Conservation (phyloP, 1,140 invertebrate genomes). For the Leptestheria dahalacensis region DNA sequence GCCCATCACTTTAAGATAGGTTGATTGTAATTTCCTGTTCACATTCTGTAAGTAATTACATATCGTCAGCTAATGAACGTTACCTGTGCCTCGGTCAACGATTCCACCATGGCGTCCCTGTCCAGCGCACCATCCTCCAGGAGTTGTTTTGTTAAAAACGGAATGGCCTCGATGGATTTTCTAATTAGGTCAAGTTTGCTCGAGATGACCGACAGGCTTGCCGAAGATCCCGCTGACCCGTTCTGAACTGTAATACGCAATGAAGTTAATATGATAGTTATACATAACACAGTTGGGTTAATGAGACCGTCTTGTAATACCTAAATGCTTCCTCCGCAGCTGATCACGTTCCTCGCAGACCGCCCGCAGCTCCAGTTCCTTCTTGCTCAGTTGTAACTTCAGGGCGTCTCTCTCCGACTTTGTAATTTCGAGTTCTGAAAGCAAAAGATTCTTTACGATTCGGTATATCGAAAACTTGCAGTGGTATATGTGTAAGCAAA, state of each 20-base stretch:
- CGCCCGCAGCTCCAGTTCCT: background rate
- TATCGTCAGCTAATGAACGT: too few relatives aligned
- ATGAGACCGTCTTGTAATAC: too few relatives aligned
- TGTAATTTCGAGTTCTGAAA: background rate
- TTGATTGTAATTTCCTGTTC: too few relatives aligned
- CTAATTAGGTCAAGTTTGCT: background rate
- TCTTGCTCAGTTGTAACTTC: background rate
- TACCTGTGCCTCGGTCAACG: background rate
- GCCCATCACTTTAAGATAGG: too few relatives aligned
- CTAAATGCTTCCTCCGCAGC: background rate
- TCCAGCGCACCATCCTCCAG: background rate
- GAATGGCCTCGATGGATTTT: background rate
- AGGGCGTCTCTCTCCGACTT: background rate
- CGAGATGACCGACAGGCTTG: background rate
- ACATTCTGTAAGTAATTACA: too few relatives aligned
- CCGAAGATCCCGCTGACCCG: background rate
- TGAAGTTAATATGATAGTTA: too few relatives aligned
- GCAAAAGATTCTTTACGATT: background rate
- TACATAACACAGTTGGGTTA: too few relatives aligned
- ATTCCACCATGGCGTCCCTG: background rate
- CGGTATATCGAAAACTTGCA: background rate
- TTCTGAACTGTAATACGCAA: background rate
- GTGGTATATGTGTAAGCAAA: too few relatives aligned
- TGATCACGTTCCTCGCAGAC: background rate
- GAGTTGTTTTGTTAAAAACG: background rate